Evolutionary conservation across 2,113 vertebrate genomes (phyloP).

Genomic region (Myxocyprinus asiaticus): DNA sequence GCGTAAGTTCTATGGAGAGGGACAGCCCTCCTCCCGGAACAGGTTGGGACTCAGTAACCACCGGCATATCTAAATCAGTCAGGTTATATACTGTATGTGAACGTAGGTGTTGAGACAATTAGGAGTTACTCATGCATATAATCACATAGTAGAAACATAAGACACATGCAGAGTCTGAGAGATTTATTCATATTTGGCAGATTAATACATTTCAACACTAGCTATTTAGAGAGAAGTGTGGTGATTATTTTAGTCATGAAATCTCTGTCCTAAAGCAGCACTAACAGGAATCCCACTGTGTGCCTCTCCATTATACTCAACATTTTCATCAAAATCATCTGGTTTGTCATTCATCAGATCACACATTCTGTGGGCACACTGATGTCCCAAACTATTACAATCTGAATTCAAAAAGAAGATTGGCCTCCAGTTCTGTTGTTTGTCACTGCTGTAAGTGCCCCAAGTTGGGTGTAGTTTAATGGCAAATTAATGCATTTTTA

Average conservation of each 20-base stretch:
- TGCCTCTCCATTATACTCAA: conserved; percentile 4
- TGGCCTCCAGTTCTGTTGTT: conserved; percentile 29
- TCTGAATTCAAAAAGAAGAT: conserved; percentile 5
- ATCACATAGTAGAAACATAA: conserved; percentile 11
- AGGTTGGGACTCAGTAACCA: background rate
- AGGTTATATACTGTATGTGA: background rate
- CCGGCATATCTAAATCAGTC: conserved; percentile 18
- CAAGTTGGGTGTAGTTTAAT: conserved; percentile 31
- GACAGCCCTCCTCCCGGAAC: background rate
- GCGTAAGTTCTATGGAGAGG: background rate
- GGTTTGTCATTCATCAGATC: conserved; percentile 18
- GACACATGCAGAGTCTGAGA: background rate
- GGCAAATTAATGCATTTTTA: conserved; percentile 34
- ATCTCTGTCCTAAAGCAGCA: conserved; percentile 34
- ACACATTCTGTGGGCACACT: conserved; percentile 12
- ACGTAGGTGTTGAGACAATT: conserved; percentile 2
- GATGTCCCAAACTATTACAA: conserved; percentile 15
- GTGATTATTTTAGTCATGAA: conserved; percentile 16
- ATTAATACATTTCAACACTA: conserved; percentile 15
- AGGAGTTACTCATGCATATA: conserved; percentile 18
- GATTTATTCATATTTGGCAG: conserved; percentile 12
- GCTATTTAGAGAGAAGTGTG: conserved; percentile 1
- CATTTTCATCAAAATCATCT: conserved; percentile 10
- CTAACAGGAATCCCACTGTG: conserved; percentile 29
- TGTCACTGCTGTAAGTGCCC: background rate